A percentile compares a stretch with the other conserved stretches of the same genome.
Evolutionary conservation across 2,797 vertebrate species (phyloP).

Genomic region (Platyrinchus mystaceus): DNA sequence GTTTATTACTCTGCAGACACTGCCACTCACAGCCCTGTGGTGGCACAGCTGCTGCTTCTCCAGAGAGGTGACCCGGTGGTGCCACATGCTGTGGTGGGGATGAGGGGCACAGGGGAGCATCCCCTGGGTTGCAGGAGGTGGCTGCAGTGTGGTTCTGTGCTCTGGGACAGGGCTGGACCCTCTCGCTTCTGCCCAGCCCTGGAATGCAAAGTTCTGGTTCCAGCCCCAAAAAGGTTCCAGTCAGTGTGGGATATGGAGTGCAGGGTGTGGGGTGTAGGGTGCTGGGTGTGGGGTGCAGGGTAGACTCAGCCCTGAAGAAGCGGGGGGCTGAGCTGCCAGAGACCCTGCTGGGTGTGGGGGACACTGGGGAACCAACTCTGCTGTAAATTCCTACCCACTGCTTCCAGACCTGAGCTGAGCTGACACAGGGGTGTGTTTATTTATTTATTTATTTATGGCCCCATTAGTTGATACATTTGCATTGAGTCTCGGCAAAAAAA

Average conservation of each 20-base stretch:
- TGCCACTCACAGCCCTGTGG: constrained; percentile 23
- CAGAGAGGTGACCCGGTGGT: background rate
- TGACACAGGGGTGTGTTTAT: background rate
- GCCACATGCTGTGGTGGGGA: background rate
- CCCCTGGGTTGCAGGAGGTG: background rate
- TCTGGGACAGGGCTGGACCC: background rate
- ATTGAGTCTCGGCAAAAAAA: background rate
- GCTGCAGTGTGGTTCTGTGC: background rate
- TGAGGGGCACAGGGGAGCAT: fast-evolving
- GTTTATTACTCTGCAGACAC: constrained; percentile 15
- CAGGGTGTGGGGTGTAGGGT: background rate
- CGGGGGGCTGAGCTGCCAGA: background rate
- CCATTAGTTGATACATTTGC: background rate
- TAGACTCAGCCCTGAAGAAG: background rate
- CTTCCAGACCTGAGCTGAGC: background rate
- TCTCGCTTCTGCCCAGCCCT: fast-evolving
- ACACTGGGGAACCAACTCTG: background rate
- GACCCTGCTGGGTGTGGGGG: too few species aligned
- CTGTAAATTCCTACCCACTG: background rate
- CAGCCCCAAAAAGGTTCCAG: background rate
- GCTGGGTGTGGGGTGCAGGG: too few species aligned
- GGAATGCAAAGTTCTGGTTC: fast-evolving
- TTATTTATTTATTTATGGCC: background rate
- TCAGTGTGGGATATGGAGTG: background rate
- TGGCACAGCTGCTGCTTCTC: constrained; percentile 9